Evolutionary conservation across 2,888 invertebrate genomes (phyloP), one percentile per base, ranked within the genome.

Genomic region (Drosophila macrospina): DNA sequence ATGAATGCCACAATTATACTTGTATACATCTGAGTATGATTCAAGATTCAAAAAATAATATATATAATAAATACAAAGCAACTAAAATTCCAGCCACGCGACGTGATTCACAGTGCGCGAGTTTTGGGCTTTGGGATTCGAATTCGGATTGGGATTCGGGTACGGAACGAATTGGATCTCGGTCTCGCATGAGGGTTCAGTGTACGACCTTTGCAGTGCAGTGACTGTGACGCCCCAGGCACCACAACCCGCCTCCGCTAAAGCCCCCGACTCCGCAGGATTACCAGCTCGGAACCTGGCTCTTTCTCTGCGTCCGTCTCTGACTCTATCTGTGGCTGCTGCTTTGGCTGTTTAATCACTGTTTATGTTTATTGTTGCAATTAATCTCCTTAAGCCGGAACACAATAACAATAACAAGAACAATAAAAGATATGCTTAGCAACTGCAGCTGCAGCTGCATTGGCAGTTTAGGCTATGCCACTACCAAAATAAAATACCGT

Each of bases 181-280:
- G 45, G 26, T 20, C 11, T 32, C 26, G 28, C 10, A 16, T 32
- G 28, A 37, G 59, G 61, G 82, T 77, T 83, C 82, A 83, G 51
- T 80, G 83, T 74, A 84, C 83, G 87, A 87, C 83, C 83, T 84
- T 84, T 84, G 72, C 48, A 78, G 82, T 76, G 74, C 87, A 85
- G 67, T 76, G 79, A 83, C 81, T 82, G 75, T 50, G 51, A 44
- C 36, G 50, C 52, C 36, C 7, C 50, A 6, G 24, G 24, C 52
- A 34, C n/a, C 36, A 52, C 26, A 41, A 30, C 44, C 13, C 54
- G 10, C 13, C 55, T 15, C 2, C 4, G 4, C 2, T 24, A 4
- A 13, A 39, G 20, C 32, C 8, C 7, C 32, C 7, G n/a, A 13
- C 41, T 32, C 26, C 20, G 7, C 52, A 16, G 16, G 24, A 61